Percentiles rank a stretch among this genome's conserved stretches.
Evolutionary conservation across 2,113 vertebrate genomes (phyloP).

Genomic region (Corythoichthys haematopterus): DNA sequence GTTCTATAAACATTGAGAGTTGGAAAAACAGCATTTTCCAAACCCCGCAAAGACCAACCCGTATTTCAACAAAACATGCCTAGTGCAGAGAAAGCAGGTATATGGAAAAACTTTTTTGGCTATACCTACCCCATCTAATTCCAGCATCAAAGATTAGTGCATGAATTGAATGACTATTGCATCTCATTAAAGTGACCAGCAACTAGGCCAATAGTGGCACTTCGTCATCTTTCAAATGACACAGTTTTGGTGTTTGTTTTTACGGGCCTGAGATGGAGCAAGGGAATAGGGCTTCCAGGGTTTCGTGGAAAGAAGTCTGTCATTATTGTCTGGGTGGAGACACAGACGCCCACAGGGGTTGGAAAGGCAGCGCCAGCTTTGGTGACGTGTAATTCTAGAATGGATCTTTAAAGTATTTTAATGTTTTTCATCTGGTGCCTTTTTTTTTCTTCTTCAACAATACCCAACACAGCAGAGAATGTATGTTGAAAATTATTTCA

Average conservation of each 20-base stretch:
- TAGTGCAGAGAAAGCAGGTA: neutral
- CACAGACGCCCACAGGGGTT: slow-evolving; percentile 25
- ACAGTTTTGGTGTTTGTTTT: slow-evolving; percentile 26
- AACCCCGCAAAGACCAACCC: neutral
- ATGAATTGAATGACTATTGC: neutral
- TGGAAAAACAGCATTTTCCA: neutral
- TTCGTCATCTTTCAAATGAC: slow-evolving; percentile 33
- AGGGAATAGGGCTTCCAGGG: slow-evolving; percentile 16
- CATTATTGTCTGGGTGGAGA: slow-evolving; percentile 62
- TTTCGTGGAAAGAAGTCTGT: slow-evolving; percentile 29
- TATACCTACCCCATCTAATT: neutral
- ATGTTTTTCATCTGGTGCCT: slow-evolving; percentile 9
- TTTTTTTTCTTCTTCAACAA: neutral
- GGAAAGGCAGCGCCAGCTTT: slow-evolving; percentile 33
- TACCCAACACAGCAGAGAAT: neutral
- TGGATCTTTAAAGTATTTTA: slow-evolving; percentile 43
- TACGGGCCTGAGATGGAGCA: slow-evolving; percentile 22
- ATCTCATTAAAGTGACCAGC: too few species aligned
- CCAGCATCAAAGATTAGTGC: neutral
- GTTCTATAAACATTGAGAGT: neutral
- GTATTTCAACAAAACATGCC: neutral
- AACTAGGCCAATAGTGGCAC: neutral
- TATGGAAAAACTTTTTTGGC: neutral
- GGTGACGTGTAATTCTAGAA: slow-evolving; percentile 44
- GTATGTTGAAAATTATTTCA: neutral